These are phyloP conservation scores for Halcyon chelicuti DNA, from an alignment of 2,797 vertebrate genomes.

Conservation along the genomic window DNA sequence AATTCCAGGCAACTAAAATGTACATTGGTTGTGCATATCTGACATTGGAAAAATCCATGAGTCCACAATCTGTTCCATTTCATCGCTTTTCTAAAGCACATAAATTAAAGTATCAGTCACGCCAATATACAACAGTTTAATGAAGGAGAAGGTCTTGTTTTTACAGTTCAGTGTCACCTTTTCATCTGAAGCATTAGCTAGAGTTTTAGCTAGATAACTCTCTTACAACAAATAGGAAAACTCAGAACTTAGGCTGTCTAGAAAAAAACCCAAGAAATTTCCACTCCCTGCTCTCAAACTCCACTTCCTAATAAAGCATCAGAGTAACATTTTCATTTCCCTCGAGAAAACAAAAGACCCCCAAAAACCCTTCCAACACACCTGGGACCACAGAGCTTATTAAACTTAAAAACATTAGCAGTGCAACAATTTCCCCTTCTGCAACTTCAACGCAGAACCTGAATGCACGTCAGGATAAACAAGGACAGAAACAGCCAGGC, in stretches of 20 bases:
- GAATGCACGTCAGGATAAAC: background rate
- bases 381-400: background rate
- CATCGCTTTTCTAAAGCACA: slow-evolving; percentile 56
- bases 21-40: slow-evolving; percentile 56
- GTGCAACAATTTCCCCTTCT: background rate
- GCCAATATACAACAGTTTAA: slow-evolving; percentile 1
- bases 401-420: background rate
- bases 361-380: background rate
- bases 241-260: background rate
- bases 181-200: background rate
- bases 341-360: background rate
- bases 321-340: background rate
- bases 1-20: slow-evolving; percentile 62
- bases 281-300: slow-evolving; percentile 1
- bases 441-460: background rate
- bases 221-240: background rate
- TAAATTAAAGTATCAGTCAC: slow-evolving; percentile 56
- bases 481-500: background rate
- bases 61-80: slow-evolving; percentile 30
- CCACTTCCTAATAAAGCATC: slow-evolving; percentile 17
- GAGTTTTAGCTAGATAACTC: background rate
- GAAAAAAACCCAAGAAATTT: slow-evolving; percentile 6
- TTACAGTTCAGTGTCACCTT: slow-evolving; percentile 25
- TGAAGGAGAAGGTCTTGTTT: slow-evolving; percentile 19
- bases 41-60: slow-evolving; percentile 27